Conservation (phyloP, 92 coral and sea anemone genomes). For the Heliopora coerulea region DNA sequence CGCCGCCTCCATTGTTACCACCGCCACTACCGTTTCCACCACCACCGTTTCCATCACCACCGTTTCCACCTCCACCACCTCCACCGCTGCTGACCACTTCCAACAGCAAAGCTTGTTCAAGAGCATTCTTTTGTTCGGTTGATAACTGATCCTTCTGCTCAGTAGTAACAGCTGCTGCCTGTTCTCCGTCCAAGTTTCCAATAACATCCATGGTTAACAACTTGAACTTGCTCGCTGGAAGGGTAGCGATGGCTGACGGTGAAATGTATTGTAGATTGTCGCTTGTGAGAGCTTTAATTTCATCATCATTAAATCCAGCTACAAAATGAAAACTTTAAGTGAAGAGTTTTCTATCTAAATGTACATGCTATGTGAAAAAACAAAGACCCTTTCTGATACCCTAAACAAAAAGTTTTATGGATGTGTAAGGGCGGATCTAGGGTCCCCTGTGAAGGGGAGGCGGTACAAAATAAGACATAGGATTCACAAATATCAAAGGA, state of each 20-base stretch:
- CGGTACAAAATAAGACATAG: too few species aligned
- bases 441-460: too few species aligned
- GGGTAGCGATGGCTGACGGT: conserved; percentile 52
- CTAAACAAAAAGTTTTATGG: too few species aligned
- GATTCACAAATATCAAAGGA: too few species aligned
- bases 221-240: conserved; percentile 53
- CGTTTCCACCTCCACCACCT: not conserved
- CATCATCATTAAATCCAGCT: conserved; percentile 64
- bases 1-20: not conserved
- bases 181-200: conserved; percentile 58
- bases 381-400: too few species aligned
- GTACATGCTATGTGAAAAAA: too few species aligned
- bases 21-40: too few species aligned
- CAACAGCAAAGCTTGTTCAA: not conserved
- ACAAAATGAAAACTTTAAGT: not conserved
- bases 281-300: conserved; percentile 46
- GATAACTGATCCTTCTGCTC: conserved; percentile 51
- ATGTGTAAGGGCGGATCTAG: too few species aligned
- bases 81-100: not conserved
- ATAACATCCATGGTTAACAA: conserved; percentile 42
- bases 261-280: conserved; percentile 56
- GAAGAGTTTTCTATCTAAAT: too few species aligned
- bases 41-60: too few species aligned
- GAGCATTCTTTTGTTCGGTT: conserved; percentile 44
- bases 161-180: conserved; percentile 63